Conservation (phyloP, 2,113 vertebrate genomes). For the Eudyptes chrysolophus region DNA sequence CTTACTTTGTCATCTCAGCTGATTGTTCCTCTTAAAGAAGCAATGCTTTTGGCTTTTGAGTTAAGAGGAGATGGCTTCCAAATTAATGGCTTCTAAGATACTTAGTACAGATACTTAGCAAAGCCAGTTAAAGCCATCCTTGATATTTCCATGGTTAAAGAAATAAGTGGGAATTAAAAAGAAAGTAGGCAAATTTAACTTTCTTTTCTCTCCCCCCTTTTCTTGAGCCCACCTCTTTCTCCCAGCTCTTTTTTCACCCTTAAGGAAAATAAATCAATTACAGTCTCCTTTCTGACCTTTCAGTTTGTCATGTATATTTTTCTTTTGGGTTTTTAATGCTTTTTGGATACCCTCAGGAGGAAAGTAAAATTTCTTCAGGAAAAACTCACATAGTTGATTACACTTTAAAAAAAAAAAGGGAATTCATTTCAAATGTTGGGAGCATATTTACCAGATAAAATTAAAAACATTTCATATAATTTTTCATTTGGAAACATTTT, state of each 20-base stretch:
- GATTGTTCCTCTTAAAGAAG: background rate
- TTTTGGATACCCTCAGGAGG: slow-evolving; percentile 1
- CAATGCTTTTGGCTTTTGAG: background rate
- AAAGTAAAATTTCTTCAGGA: slow-evolving; percentile 1
- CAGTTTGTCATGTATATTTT: slow-evolving; percentile 27
- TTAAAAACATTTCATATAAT: background rate
- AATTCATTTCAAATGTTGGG: background rate
- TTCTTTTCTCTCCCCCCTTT: background rate
- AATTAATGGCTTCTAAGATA: background rate
- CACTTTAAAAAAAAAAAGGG: background rate
- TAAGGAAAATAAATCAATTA: slow-evolving; percentile 33
- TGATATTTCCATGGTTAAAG: background rate
- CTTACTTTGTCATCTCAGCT: background rate
- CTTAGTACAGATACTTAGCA: background rate
- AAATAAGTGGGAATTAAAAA: background rate
- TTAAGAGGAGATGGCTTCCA: background rate
- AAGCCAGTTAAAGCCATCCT: background rate
- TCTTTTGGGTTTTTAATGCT: slow-evolving; percentile 4
- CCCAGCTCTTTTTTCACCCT: background rate
- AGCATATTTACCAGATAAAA: background rate
- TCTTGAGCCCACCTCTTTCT: background rate
- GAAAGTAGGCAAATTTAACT: background rate
- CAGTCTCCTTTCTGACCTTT: slow-evolving; percentile 32
- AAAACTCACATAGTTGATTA: background rate
- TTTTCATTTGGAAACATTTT: background rate